These are phyloP conservation scores for Atractosteus spatula DNA, from an alignment of 2,113 vertebrate genomes.

Conservation along the genomic window DNA sequence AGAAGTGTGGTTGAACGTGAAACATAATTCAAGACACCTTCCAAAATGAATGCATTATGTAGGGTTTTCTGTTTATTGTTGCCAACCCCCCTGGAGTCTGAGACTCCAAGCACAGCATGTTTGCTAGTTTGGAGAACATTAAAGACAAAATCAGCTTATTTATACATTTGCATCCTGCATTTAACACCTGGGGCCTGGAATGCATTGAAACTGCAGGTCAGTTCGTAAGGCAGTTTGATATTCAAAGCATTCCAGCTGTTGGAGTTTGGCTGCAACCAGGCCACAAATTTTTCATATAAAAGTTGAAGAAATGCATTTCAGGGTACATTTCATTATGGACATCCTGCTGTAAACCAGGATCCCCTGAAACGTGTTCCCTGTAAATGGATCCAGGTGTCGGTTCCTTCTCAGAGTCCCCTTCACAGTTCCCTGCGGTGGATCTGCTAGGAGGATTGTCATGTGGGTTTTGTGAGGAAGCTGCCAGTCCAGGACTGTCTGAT, in stretches of 20 bases:
- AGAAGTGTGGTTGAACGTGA: neutral
- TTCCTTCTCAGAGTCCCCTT: too few relatives aligned
- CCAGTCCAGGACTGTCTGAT: too few relatives aligned
- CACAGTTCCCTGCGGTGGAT: too few relatives aligned
- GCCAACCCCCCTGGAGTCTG: neutral
- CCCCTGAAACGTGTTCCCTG: too few relatives aligned
- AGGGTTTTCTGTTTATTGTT: neutral
- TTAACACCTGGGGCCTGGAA: neutral
- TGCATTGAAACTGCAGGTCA: neutral
- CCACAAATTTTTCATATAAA: neutral
- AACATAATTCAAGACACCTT: neutral
- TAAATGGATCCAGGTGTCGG: neutral
- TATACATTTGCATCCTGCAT: neutral
- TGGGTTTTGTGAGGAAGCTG: too few relatives aligned
- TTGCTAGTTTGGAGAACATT: neutral
- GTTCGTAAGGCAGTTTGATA: neutral
- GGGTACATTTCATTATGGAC: too few relatives aligned
- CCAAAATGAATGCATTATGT: neutral
- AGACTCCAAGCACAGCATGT: neutral
- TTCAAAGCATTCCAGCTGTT: neutral
- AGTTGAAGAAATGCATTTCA: neutral
- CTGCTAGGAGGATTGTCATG: too few relatives aligned
- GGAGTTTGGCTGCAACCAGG: neutral
- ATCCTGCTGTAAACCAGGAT: too few relatives aligned
- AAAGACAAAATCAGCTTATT: neutral